A percentile compares a stretch with the other conserved stretches of the same genome.
These are phyloP conservation scores for Alces alces DNA, from an alignment of 2,113 vertebrate species.

Conservation along the genomic window DNA sequence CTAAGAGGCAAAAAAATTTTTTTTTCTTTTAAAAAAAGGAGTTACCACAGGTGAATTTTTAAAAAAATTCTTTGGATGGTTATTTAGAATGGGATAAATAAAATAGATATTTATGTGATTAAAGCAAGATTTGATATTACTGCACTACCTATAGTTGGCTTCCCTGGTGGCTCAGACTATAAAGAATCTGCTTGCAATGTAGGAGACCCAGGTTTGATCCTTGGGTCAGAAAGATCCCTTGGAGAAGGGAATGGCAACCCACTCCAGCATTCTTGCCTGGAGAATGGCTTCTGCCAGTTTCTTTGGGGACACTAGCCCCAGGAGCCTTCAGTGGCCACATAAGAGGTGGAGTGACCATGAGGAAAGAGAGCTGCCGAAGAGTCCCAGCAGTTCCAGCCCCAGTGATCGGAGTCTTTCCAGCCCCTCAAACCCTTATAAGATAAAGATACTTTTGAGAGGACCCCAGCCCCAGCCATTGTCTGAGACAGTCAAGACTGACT, in stretches of 20 bases:
- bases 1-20: neutral
- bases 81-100: neutral
- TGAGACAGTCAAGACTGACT: neutral
- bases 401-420: neutral
- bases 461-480: neutral
- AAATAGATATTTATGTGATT: neutral
- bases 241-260: neutral
- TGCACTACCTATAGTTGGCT: neutral
- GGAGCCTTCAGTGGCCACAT: neutral
- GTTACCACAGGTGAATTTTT: rapidly evolving
- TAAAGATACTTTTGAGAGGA: neutral
- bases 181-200: neutral
- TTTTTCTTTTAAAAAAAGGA: neutral
- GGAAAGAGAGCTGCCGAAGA: neutral
- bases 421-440: neutral
- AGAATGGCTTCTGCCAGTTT: neutral
- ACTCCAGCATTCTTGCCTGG: neutral
- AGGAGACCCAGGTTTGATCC: neutral
- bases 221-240: neutral
- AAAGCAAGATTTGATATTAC: neutral
- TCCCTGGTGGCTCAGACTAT: neutral
- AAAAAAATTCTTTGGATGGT: neutral
- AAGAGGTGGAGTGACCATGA: rapidly evolving
- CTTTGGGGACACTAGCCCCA: neutral
- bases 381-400: neutral